A percentile compares a stretch with the other conserved stretches of the same genome.
Conservation (phyloP, 2,797 vertebrate genomes). For the Sebastes cheni region DNA sequence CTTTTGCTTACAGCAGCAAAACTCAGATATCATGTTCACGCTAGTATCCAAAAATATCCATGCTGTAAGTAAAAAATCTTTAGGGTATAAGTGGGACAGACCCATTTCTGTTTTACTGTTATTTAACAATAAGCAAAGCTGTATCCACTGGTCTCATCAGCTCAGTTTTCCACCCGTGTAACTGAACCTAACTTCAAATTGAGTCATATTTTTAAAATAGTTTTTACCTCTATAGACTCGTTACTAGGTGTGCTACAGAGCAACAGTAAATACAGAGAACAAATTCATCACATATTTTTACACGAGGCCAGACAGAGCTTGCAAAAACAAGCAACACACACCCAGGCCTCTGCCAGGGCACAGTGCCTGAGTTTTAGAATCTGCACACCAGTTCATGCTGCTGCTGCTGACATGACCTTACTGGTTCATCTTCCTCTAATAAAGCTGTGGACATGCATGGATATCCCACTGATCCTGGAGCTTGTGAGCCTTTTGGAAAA, state of each 20-base stretch:
- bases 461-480: conserved; percentile 20
- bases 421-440: conserved; percentile 7
- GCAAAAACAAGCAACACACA: conserved; percentile 9
- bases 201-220: not conserved
- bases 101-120: not conserved
- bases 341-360: not conserved
- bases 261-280: not conserved
- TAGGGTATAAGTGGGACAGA: not conserved
- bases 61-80: not conserved
- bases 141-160: not conserved
- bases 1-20: not conserved
- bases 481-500: conserved; percentile 32
- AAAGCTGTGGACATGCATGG: not conserved
- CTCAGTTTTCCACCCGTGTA: not conserved
- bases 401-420: conserved; percentile 12
- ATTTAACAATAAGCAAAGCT: not conserved
- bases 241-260: not conserved
- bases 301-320: not conserved
- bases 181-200: not conserved
- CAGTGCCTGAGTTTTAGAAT: conserved; percentile 4
- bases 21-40: not conserved
- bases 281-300: conserved; percentile 15
- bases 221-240: not conserved
- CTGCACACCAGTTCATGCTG: not conserved
- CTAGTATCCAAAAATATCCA: not conserved